These are phyloP conservation scores for Caenorhabditis tropicalis DNA, from an alignment of 1,140 invertebrate species.

Conservation along the genomic window DNA sequence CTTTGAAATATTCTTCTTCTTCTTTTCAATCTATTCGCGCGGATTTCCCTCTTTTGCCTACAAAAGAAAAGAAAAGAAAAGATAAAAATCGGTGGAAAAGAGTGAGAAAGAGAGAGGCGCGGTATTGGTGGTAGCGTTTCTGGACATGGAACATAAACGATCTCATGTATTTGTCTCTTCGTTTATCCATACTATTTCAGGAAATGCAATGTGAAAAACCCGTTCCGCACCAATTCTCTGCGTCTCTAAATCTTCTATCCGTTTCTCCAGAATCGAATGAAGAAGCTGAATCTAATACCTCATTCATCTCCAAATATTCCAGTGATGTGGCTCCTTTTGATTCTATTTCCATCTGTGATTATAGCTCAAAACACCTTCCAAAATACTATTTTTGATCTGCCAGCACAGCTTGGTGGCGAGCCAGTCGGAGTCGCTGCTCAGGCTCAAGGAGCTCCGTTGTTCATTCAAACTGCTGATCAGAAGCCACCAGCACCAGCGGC, in stretches of 20 bases:
- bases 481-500: neutral
- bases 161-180: neutral
- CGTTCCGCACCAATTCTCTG: slow-evolving; percentile 42
- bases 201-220: slow-evolving; percentile 26
- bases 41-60: slow-evolving; percentile 1
- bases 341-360: neutral
- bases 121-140: slow-evolving; percentile 35
- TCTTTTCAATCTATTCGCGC: neutral
- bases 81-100: slow-evolving; percentile 12
- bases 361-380: slow-evolving; percentile 28
- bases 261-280: slow-evolving; percentile 3
- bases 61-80: slow-evolving; percentile 38
- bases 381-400: slow-evolving; percentile 22
- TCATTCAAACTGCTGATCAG: slow-evolving; percentile 6
- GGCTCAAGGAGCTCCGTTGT: slow-evolving; percentile 24
- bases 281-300: slow-evolving; percentile 20
- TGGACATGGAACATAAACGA: slow-evolving; percentile 43
- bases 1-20: neutral
- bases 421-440: slow-evolving; percentile 23
- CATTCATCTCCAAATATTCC: slow-evolving; percentile 8
- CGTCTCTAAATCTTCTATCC: slow-evolving; percentile 1
- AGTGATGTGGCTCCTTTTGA: neutral
- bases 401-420: slow-evolving; percentile 12
- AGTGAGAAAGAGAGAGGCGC: neutral
- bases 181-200: slow-evolving; percentile 6